A percentile compares a stretch with the other conserved stretches of the same genome.
Evolutionary conservation across 2,113 vertebrate genomes (phyloP).

Genomic region (Halcyon senegalensis): DNA sequence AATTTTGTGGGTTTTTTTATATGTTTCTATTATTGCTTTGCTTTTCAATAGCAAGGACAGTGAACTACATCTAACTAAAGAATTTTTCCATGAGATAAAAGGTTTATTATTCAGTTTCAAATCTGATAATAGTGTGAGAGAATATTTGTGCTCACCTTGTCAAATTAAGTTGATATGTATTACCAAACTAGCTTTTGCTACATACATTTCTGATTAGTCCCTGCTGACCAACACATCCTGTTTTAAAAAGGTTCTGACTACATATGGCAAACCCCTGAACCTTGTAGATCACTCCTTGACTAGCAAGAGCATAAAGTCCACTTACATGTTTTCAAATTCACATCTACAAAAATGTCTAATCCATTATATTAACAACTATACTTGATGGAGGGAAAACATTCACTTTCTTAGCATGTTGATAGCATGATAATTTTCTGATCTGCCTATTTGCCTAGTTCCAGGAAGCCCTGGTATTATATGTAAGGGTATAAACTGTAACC

Average conservation of each 20-base stretch:
- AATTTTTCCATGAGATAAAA: neutral
- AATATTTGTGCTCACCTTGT: neutral
- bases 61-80: neutral
- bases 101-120: neutral
- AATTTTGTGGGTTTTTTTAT: neutral
- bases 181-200: neutral
- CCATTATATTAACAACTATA: too few relatives aligned
- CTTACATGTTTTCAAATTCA: neutral
- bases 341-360: neutral
- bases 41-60: neutral
- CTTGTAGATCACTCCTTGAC: neutral
- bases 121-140: neutral
- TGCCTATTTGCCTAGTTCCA: neutral
- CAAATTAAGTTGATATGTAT: neutral
- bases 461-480: neutral
- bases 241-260: neutral
- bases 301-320: neutral
- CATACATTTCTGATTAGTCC: neutral
- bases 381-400: neutral
- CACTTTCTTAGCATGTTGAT: neutral
- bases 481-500: neutral
- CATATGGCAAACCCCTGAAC: neutral
- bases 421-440: neutral
- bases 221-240: neutral
- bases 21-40: neutral